Conservation (phyloP, 2,888 invertebrate genomes). For the Zelleria hepariella region DNA sequence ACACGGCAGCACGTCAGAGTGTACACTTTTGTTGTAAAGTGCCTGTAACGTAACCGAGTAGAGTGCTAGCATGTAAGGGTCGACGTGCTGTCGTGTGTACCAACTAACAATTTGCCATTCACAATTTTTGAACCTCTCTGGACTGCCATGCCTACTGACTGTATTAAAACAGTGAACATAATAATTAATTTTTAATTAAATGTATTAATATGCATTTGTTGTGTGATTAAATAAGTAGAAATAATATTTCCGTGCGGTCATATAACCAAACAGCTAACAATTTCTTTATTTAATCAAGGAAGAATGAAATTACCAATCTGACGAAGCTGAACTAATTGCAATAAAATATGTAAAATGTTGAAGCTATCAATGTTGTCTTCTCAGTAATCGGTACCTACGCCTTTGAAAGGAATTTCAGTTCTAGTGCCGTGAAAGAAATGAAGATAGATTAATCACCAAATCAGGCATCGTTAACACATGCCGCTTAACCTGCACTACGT, state of each 20-base stretch:
- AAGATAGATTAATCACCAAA: conserved; percentile 65
- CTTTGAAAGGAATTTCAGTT: neutral
- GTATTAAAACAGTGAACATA: no score
- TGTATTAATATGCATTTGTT: no score
- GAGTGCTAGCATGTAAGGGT: no score
- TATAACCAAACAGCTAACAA: neutral
- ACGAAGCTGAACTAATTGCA: neutral
- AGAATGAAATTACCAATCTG: neutral
- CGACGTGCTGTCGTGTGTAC: no score
- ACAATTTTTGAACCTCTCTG: no score
- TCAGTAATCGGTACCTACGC: neutral
- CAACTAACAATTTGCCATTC: no score
- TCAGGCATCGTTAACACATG: conserved; percentile 53
- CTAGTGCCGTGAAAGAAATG: neutral
- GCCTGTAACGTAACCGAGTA: no score
- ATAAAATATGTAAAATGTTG: neutral
- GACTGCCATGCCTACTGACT: no score
- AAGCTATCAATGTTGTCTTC: neutral
- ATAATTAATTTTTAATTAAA: no score
- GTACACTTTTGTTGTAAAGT: no score
- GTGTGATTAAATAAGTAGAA: no score
- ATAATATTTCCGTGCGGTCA: neutral
- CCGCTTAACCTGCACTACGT: conserved; percentile 14
- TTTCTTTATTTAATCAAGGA: neutral
- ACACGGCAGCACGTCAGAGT: no score